These are phyloP conservation scores for Apotomis turbidana DNA, from an alignment of 2,888 invertebrate species.

Conservation along the genomic window DNA sequence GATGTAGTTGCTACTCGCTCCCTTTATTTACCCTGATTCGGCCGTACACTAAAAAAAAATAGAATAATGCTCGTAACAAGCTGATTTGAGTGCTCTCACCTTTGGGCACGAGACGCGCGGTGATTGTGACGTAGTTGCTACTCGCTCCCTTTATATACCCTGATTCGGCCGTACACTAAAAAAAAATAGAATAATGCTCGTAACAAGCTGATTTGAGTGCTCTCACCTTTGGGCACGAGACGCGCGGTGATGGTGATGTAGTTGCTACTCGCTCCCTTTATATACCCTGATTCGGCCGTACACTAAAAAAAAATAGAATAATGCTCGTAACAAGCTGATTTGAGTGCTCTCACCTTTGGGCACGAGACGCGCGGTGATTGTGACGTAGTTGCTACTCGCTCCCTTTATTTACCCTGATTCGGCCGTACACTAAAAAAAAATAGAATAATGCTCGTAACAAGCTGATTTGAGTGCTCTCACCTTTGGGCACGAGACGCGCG, in stretches of 20 bases:
- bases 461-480: slow-evolving; percentile 57
- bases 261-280: slow-evolving; percentile 17
- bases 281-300: slow-evolving; percentile 32
- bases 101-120: slow-evolving; percentile 52
- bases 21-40: slow-evolving; percentile 33
- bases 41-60: no score
- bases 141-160: slow-evolving; percentile 27
- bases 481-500: slow-evolving; percentile 54
- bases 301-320: no score
- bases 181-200: no score
- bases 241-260: slow-evolving; percentile 30
- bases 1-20: slow-evolving; percentile 23
- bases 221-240: slow-evolving; percentile 62
- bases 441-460: no score
- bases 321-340: no score
- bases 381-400: slow-evolving; percentile 25
- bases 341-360: slow-evolving; percentile 60
- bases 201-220: slow-evolving; percentile 50
- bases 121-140: slow-evolving; percentile 23
- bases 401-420: slow-evolving; percentile 32
- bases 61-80: no score
- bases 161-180: slow-evolving; percentile 26
- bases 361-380: slow-evolving; percentile 47
- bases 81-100: slow-evolving; percentile 58
- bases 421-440: no score